phyloP scores from a whole-genome alignment of 1,140 invertebrate species.

The Bilobella aurantiaca region DNA sequence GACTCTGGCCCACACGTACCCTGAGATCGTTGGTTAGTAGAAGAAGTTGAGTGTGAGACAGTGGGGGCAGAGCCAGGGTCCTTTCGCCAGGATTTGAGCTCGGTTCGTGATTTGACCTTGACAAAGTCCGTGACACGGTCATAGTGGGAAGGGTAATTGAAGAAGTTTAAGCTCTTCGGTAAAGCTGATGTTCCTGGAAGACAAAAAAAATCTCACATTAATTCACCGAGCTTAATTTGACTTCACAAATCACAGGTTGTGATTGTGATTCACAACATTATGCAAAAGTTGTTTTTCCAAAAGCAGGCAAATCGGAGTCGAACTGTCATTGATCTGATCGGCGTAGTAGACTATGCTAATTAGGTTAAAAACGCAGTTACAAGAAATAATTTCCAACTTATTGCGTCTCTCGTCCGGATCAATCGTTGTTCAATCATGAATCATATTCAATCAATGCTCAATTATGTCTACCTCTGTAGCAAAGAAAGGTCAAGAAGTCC shows the following conservation, averaged over 20 bases:
- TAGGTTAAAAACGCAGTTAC: too few species aligned
- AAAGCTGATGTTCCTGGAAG: constrained; percentile 55
- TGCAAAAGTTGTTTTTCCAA: too few species aligned
- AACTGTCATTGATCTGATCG: too few species aligned
- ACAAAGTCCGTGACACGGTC: neutral
- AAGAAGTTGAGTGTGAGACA: neutral
- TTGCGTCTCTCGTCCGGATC: too few species aligned
- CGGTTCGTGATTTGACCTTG: neutral
- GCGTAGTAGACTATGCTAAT: too few species aligned
- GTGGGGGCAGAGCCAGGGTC: neutral
- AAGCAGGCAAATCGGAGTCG: too few species aligned
- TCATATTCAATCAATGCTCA: too few species aligned
- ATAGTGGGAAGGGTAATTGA: constrained; percentile 45
- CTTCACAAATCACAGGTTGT: neutral
- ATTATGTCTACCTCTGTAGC: constrained; percentile 77
- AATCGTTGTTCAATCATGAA: too few species aligned
- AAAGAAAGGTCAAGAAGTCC: constrained; percentile 81
- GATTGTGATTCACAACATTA: too few species aligned
- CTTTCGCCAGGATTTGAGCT: neutral
- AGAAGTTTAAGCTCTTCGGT: constrained; percentile 62
- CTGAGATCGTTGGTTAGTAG: neutral
- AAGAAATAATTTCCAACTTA: too few species aligned
- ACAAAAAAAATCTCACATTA: constrained; percentile 11
- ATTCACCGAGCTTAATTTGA: constrained; percentile 1
- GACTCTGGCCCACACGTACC: constrained; percentile 38